Evolutionary conservation across 2,888 invertebrate genomes (phyloP).

Genomic region (Teleogryllus oceanicus): DNA sequence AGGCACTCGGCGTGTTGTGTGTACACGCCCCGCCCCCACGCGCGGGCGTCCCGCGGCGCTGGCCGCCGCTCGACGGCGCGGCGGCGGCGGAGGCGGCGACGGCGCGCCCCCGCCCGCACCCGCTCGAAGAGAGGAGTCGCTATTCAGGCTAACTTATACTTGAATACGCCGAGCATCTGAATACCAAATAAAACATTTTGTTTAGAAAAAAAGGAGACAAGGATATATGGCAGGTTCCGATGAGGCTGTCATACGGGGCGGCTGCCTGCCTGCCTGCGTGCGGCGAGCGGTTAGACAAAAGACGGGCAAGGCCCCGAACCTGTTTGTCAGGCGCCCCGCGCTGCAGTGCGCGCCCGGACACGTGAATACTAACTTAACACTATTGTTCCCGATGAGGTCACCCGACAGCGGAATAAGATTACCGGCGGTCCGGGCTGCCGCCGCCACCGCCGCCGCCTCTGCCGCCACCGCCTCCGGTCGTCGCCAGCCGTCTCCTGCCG

Average conservation of each 20-base stretch:
- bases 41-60: too few species aligned
- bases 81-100: background rate
- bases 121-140: background rate
- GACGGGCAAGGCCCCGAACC: slow-evolving; percentile 18
- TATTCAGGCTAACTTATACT: slow-evolving; percentile 18
- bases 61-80: too few species aligned
- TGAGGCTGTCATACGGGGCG: slow-evolving; percentile 18
- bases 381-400: slow-evolving; percentile 18
- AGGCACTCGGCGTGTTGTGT: too few species aligned
- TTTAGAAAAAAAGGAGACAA: slow-evolving; percentile 18
- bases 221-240: slow-evolving; percentile 1
- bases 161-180: slow-evolving; percentile 9
- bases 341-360: background rate
- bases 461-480: background rate
- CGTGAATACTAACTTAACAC: slow-evolving; percentile 18
- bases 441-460: background rate
- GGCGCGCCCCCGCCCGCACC: background rate
- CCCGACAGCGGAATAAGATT: slow-evolving; percentile 4
- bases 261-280: background rate
- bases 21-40: too few species aligned
- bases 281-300: background rate
- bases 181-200: slow-evolving; percentile 18
- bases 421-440: background rate
- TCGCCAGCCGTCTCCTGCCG: background rate
- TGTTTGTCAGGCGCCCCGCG: slow-evolving; percentile 18